phyloP scores from a whole-genome alignment of 1,140 invertebrate species.

The Drosophila suzukii region DNA sequence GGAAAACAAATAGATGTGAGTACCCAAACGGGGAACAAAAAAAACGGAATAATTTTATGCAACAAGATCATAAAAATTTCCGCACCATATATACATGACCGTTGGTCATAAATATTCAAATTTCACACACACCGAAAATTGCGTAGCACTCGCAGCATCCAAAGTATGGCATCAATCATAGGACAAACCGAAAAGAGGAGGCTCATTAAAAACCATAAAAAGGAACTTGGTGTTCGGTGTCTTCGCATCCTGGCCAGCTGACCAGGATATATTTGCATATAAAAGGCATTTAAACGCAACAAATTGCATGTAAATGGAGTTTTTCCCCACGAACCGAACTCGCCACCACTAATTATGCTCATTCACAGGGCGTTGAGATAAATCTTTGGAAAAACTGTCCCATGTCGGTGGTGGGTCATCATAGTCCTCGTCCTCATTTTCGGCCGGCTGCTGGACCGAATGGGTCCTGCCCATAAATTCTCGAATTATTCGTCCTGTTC shows the following conservation, averaged over 20 bases:
- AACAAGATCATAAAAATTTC: conserved; percentile 76
- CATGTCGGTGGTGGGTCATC: conserved; percentile 41
- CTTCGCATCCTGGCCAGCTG: conserved; percentile 57
- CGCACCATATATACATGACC: conserved; percentile 81
- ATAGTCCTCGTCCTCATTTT: conserved; percentile 3
- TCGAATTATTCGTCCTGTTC: conserved; percentile 64
- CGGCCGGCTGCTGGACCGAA: conserved; percentile 58
- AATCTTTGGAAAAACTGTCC: conserved; percentile 61
- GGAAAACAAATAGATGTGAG: conserved; percentile 19
- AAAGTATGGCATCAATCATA: conserved; percentile 72
- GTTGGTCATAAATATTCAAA: conserved; percentile 84
- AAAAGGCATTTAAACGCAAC: conserved; percentile 82
- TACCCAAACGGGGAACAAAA: conserved; percentile 9
- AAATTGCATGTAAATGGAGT: conserved; percentile 83
- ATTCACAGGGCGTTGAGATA: conserved; percentile 77
- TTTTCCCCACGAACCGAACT: conserved; percentile 52
- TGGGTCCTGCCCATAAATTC: conserved; percentile 75
- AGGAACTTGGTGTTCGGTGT: conserved; percentile 57
- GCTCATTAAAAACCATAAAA: conserved; percentile 76
- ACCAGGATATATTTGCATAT: conserved; percentile 79
- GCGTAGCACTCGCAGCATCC: conserved; percentile 55
- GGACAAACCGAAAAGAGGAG: conserved; percentile 44
- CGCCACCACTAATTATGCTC: conserved; percentile 83
- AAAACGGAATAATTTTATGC: conserved; percentile 59
- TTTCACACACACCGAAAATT: conserved; percentile 36